Evolutionary conservation across 1,140 invertebrate genomes (phyloP).

Genomic region (Drosophila novamexicana): DNA sequence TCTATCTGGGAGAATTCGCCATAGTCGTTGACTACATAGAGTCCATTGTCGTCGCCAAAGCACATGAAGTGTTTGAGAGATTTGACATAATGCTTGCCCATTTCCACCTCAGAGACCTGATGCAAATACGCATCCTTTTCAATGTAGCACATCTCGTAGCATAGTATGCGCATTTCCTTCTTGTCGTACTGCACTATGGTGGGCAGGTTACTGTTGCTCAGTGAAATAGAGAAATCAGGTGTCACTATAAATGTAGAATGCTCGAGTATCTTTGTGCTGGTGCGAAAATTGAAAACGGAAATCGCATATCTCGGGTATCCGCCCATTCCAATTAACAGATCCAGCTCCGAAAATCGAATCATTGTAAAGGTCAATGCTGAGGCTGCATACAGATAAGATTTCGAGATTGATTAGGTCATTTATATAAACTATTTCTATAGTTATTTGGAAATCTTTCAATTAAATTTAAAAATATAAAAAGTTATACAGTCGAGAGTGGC

Average conservation of each 20-base stretch:
- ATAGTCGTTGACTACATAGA: conserved; percentile 68
- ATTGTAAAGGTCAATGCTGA: conserved; percentile 29
- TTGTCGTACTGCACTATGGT: conserved; percentile 63
- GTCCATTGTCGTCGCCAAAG: conserved; percentile 54
- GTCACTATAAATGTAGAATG: conserved; percentile 31
- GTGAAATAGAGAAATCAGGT: neutral
- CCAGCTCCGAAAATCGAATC: conserved; percentile 61
- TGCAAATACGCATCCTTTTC: conserved; percentile 60
- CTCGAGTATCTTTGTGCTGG: conserved; percentile 27
- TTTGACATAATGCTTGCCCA: conserved; percentile 42
- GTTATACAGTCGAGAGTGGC: no score
- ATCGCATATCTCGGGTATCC: conserved; percentile 52
- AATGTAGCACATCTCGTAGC: conserved; percentile 64
- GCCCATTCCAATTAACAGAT: conserved; percentile 57
- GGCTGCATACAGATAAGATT: conserved; percentile 7
- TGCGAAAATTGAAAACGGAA: conserved; percentile 69
- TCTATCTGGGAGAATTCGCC: conserved; percentile 51
- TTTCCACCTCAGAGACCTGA: conserved; percentile 42
- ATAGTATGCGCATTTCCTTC: conserved; percentile 43
- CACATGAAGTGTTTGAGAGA: conserved; percentile 35
- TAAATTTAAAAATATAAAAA: no score
- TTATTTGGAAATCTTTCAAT: no score
- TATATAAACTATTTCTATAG: no score
- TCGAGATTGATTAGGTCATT: no score
- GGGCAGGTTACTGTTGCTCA: conserved; percentile 38